A percentile compares a stretch with the other conserved stretches of the same genome.
These are phyloP conservation scores for Apodemia hepburni DNA, from an alignment of 2,888 invertebrate genomes.

Conservation along the genomic window DNA sequence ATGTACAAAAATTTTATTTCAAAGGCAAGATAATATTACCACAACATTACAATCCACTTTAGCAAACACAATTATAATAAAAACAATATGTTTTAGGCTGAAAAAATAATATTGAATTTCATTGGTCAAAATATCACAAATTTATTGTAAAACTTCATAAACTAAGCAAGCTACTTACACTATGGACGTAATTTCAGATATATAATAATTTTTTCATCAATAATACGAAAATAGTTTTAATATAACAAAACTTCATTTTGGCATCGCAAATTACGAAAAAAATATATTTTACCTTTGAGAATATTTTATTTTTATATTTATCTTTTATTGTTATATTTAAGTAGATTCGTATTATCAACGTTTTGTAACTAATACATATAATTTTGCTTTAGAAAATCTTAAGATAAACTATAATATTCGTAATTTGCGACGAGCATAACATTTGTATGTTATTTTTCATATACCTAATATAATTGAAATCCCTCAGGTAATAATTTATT, in stretches of 20 bases:
- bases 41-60: conserved; percentile 14
- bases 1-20: conserved; percentile 4
- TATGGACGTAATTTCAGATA: conserved; percentile 31
- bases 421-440: too few relatives aligned
- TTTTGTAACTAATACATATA: too few relatives aligned
- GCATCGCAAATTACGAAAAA: too few relatives aligned
- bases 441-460: too few relatives aligned
- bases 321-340: too few relatives aligned
- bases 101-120: conserved; percentile 18
- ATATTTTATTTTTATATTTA: too few relatives aligned
- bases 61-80: conserved; percentile 4
- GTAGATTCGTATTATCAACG: too few relatives aligned
- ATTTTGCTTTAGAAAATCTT: too few relatives aligned
- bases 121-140: conserved; percentile 36
- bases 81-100: conserved; percentile 14
- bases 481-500: too few relatives aligned
- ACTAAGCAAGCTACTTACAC: conserved; percentile 29
- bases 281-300: too few relatives aligned
- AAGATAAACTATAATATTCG: too few relatives aligned
- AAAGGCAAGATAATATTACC: conserved; percentile 19
- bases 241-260: not conserved
- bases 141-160: conserved; percentile 31
- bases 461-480: too few relatives aligned
- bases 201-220: conserved; percentile 17
- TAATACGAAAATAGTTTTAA: conserved; percentile 6